Conservation (phyloP, 2,888 invertebrate genomes). For the Zygogramma bicolorata region DNA sequence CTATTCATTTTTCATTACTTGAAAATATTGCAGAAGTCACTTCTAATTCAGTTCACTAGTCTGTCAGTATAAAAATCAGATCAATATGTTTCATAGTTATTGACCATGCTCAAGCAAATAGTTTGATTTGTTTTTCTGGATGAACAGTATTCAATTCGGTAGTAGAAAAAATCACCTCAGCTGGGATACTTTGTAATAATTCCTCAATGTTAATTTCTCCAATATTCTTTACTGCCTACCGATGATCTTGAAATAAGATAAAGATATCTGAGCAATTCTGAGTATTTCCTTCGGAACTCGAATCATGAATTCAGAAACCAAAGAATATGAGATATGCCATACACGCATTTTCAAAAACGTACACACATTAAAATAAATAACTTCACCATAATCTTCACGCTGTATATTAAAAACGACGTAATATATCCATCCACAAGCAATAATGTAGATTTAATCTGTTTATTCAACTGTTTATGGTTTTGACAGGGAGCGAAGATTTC, state of each 20-base stretch:
- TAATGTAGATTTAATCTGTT: constrained; percentile 18
- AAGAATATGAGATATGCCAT: neutral
- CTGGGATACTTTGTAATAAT: no score
- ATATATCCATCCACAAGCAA: constrained; percentile 5
- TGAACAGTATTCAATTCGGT: no score
- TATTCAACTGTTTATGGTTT: neutral
- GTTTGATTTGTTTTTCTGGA: no score
- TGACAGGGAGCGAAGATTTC: constrained; percentile 13
- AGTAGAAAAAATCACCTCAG: no score
- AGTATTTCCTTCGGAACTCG: neutral
- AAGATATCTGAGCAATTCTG: neutral
- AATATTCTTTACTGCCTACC: no score
- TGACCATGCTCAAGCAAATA: no score
- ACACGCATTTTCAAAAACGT: neutral
- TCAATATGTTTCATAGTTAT: no score
- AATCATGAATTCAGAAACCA: neutral
- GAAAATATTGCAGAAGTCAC: no score
- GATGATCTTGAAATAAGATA: neutral
- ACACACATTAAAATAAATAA: neutral
- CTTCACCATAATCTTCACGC: neutral
- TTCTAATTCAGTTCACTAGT: no score
- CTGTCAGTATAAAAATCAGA: no score
- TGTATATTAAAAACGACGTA: neutral
- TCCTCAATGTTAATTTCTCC: no score
- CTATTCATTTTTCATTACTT: no score